Evolutionary conservation across 2,113 vertebrate genomes (phyloP).

Genomic region (Corythaeola cristata): DNA sequence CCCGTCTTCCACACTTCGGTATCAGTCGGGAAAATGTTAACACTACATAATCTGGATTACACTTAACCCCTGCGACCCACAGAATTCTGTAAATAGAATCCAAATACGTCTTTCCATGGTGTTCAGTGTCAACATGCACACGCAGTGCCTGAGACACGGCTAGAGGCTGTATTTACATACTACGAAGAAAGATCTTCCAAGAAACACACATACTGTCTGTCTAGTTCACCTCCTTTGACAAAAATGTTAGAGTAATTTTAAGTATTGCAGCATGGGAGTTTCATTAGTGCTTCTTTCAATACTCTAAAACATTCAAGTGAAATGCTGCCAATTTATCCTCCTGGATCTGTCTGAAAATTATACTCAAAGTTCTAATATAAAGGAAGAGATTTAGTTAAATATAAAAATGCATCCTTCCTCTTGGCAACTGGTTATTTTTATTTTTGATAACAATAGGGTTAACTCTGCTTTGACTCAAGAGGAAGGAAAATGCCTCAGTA

Average conservation of each 20-base stretch:
- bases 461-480: conserved; percentile 44
- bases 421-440: not conserved
- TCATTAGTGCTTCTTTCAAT: not conserved
- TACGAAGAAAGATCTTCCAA: not conserved
- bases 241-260: not conserved
- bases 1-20: conserved; percentile 56
- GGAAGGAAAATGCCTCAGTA: conserved; percentile 58
- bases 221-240: not conserved
- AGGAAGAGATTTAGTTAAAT: not conserved
- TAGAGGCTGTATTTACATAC: not conserved
- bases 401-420: conserved; percentile 26
- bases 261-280: not conserved
- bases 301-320: not conserved
- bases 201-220: not conserved
- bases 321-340: not conserved
- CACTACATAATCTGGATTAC: conserved; percentile 48
- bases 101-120: not conserved
- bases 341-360: not conserved
- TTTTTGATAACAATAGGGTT: conserved; percentile 37
- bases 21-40: conserved; percentile 72
- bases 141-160: not conserved
- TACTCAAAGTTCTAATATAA: not conserved
- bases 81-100: conserved; percentile 3
- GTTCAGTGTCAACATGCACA: not conserved
- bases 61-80: conserved; percentile 43